phyloP scores from a whole-genome alignment of 2,888 invertebrate genomes.

The Papilio elwesi region DNA sequence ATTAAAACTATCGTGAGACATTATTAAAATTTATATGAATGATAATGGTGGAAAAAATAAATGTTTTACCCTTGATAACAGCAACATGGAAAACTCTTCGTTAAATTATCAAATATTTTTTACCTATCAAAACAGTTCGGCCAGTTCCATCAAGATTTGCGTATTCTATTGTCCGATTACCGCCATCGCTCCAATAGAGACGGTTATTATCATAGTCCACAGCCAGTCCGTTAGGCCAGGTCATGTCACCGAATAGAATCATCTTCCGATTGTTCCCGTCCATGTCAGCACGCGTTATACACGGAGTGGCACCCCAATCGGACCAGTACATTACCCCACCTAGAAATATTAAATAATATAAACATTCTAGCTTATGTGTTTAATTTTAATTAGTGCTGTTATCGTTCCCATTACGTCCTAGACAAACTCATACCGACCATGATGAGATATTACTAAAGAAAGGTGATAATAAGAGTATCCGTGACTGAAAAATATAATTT shows the following conservation, averaged over 20 bases:
- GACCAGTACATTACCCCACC: constrained; percentile 95
- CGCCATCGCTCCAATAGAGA: constrained; percentile 95
- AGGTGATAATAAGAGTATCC: too few species aligned
- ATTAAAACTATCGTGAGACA: too few species aligned
- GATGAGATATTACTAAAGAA: too few species aligned
- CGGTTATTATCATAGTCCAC: constrained; percentile 89
- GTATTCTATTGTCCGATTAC: constrained; percentile 90
- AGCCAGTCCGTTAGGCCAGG: constrained; percentile 94
- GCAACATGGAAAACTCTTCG: not conserved
- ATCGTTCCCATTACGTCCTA: too few species aligned
- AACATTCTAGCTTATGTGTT: too few species aligned
- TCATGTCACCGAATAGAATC: constrained; percentile 87
- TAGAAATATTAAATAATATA: constrained; percentile 51
- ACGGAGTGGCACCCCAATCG: constrained; percentile 92
- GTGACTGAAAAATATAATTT: too few species aligned
- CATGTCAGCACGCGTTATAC: constrained; percentile 95
- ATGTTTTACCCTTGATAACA: too few species aligned
- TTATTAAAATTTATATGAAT: too few species aligned
- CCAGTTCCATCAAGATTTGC: constrained; percentile 90
- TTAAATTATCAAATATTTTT: constrained; percentile 5
- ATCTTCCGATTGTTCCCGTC: constrained; percentile 89
- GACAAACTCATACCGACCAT: too few species aligned
- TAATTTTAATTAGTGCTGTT: not conserved
- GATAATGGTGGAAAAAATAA: not conserved
- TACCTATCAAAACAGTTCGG: constrained; percentile 87